Evolutionary conservation across 2,888 invertebrate species (phyloP).

Genomic region (Luperina nickerlii): DNA sequence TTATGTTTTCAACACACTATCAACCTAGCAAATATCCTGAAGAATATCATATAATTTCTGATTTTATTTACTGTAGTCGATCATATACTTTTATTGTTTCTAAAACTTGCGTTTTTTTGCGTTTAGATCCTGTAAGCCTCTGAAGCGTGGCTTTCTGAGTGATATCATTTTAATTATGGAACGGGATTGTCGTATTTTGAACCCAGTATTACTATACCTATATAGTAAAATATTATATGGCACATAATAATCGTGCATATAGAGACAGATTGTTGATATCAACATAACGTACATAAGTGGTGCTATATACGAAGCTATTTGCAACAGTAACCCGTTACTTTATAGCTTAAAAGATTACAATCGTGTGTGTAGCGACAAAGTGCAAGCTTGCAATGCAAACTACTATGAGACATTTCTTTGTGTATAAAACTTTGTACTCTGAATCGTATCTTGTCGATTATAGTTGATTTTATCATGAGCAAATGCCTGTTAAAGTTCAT

Average conservation of each 20-base stretch:
- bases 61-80: too few species aligned
- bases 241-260: not conserved
- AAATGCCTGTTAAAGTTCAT: not conserved
- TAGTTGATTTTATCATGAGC: not conserved
- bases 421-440: not conserved
- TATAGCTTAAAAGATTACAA: conserved; percentile 43
- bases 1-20: too few species aligned
- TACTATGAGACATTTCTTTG: conserved; percentile 24
- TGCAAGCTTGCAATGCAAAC: conserved; percentile 22
- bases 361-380: conserved; percentile 30
- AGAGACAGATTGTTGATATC: conserved; percentile 31
- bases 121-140: too few species aligned
- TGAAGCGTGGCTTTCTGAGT: too few species aligned
- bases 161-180: not conserved
- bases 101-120: too few species aligned
- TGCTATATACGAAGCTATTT: conserved; percentile 33
- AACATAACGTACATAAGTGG: conserved; percentile 17
- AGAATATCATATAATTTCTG: too few species aligned
- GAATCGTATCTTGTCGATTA: not conserved
- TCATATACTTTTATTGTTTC: too few species aligned
- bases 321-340: conserved; percentile 38
- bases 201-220: not conserved
- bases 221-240: conserved; percentile 1
- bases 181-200: not conserved
- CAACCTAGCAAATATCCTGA: too few species aligned